Evolutionary conservation across 2,797 vertebrate species (phyloP), one percentile per base, ranked within the genome.

Genomic region (Syncerus caffer): DNA sequence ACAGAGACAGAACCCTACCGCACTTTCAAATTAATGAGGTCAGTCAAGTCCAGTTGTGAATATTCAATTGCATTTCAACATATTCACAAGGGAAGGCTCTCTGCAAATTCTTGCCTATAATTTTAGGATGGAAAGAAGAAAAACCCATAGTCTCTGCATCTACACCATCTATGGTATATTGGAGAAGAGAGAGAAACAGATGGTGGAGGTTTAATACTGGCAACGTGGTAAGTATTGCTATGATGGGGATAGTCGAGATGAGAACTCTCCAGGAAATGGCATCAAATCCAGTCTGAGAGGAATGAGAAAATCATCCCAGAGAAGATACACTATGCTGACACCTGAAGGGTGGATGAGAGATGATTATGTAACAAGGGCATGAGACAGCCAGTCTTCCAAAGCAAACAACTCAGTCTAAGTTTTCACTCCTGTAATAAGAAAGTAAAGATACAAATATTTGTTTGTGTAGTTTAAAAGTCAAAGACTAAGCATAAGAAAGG

Each of bases 1-100:
- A 58, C 6, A 62, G 3, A 34, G 4, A 3, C 2, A 29, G 6
- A 19, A 1, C 13, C 0, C 7, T 38, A 51, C 1, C 1, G 1
- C 11, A 10, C 3, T 76, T 84, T 57, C 15, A 83, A 47, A 79
- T 45, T 71, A 60, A 29, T n/a, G 51, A 87, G 23, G 21, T 53
- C 55, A 83, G 25, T 64, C 14, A 86, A 42, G 6, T 45, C 9
- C 4, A 74, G 8, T 0, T 12, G 34, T 82, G 11, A 94, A 57
- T 45, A 85, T 53, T 94, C 88, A 93, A 42, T 12, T 62, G 7
- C 16, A 74, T 84, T 67, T 96, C 9, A 71, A 87, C 82, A 57
- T 27, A 29, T 58, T 58, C 64, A 23, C 15, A 85, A 93, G 25
- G 21, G 25, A 90, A 91, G 6, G 0, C 9, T 85, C 60, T 83